Conservation (phyloP, 2,888 invertebrate species). For the Nipponacmea schrenckii region DNA sequence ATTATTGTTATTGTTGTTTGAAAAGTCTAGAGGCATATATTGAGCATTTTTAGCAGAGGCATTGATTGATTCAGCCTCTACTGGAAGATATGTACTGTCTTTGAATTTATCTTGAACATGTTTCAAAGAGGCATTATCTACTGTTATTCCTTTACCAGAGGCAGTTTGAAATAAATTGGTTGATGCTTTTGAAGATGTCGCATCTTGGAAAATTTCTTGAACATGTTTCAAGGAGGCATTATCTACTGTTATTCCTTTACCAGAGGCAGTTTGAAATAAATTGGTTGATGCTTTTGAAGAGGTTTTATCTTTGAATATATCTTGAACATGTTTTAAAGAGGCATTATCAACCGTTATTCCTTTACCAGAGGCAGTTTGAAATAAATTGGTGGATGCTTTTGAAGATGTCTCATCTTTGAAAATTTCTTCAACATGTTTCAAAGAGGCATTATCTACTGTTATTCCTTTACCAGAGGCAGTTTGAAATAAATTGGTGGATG, state of each 20-base stretch:
- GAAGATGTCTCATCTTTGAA: not conserved
- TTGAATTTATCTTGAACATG: too few relatives aligned
- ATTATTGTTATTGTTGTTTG: too few relatives aligned
- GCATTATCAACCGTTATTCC: constrained; percentile 23
- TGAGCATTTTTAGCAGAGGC: too few relatives aligned
- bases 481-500: constrained; percentile 23
- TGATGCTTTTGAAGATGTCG: too few relatives aligned
- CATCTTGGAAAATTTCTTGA: too few relatives aligned
- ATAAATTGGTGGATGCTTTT: not conserved
- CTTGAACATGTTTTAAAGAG: constrained; percentile 21
- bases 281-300: not conserved
- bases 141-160: too few relatives aligned
- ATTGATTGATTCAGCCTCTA: too few relatives aligned
- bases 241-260: constrained; percentile 5
- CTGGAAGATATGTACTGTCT: too few relatives aligned
- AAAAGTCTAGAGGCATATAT: too few relatives aligned
- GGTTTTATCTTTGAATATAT: constrained; percentile 17
- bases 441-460: constrained; percentile 23
- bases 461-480: constrained; percentile 30
- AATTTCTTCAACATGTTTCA: constrained; percentile 22
- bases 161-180: too few relatives aligned
- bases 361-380: constrained; percentile 29
- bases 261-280: constrained; percentile 28
- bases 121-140: too few relatives aligned
- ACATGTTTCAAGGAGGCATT: too few relatives aligned